Evolutionary conservation across 2,888 invertebrate species (phyloP).

Genomic region (Stenolophus ochropezus): DNA sequence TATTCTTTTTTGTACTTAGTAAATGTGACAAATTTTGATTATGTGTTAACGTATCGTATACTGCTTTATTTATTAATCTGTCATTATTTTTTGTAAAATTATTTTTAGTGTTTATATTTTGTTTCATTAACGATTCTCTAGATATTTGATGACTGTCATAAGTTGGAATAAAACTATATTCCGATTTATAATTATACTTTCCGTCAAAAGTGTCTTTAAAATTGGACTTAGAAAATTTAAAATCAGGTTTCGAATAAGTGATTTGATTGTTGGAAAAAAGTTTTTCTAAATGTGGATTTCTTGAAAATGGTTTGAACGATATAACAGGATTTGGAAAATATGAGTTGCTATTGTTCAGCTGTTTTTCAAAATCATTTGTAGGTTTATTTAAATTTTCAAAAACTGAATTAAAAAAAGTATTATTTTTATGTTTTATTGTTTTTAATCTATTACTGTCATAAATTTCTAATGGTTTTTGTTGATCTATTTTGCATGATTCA

Average conservation of each 20-base stretch:
- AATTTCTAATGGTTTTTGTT: no score
- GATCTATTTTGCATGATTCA: no score
- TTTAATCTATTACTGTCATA: no score
- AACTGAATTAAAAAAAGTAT: no score
- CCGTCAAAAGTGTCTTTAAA: background rate
- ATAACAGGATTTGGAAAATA: background rate
- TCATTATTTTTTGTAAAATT: background rate
- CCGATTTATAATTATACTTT: background rate
- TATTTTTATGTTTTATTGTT: slow-evolving; percentile 10
- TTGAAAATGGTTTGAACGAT: slow-evolving; percentile 10
- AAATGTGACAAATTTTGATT: background rate
- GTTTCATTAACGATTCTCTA: background rate
- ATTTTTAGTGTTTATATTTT: background rate
- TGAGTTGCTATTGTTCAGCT: background rate
- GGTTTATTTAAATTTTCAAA: no score
- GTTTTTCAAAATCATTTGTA: background rate
- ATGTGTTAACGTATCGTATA: background rate
- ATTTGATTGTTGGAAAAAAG: background rate
- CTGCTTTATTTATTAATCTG: background rate
- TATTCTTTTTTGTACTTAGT: background rate
- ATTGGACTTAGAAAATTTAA: background rate
- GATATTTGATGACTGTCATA: slow-evolving; percentile 1
- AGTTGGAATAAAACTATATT: background rate
- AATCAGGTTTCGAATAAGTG: background rate
- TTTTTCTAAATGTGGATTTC: background rate